phyloP scores from a whole-genome alignment of 2,113 vertebrate genomes.

The Prunella fulvescens region DNA sequence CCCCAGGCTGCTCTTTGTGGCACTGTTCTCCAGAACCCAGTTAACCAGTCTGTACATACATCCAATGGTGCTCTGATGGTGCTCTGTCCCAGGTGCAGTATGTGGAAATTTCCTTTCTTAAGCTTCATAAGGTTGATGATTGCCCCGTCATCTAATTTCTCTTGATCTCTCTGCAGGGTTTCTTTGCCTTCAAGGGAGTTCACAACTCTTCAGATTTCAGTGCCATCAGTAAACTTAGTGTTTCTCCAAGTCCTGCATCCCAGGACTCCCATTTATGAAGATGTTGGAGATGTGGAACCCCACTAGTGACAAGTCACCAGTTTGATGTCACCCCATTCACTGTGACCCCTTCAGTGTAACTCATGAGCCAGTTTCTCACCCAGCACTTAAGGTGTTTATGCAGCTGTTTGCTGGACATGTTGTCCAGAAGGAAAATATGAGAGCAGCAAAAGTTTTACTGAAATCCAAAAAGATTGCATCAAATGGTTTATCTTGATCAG shows the following conservation, averaged over 20 bases:
- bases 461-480: background rate
- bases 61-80: rapidly evolving
- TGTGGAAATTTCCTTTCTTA: background rate
- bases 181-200: background rate
- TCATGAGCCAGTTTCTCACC: rapidly evolving
- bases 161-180: background rate
- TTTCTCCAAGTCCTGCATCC: background rate
- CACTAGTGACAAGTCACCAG: background rate
- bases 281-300: background rate
- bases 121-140: rapidly evolving
- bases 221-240: background rate
- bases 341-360: background rate
- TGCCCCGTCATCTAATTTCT: background rate
- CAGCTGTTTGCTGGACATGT: background rate
- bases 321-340: background rate
- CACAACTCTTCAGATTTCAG: background rate
- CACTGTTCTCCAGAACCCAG: background rate
- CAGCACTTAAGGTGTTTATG: background rate
- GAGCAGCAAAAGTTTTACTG: background rate
- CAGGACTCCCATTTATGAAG: background rate
- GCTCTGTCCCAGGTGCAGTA: too few species aligned
- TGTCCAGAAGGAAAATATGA: background rate
- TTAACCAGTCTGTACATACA: background rate
- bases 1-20: rapidly evolving
- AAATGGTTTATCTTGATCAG: background rate